Evolutionary conservation across 35 echinoderm and acorn worm species (phyloP), one percentile per base, ranked within the genome.

Genomic region (Strongylocentrotus purpuratus): DNA sequence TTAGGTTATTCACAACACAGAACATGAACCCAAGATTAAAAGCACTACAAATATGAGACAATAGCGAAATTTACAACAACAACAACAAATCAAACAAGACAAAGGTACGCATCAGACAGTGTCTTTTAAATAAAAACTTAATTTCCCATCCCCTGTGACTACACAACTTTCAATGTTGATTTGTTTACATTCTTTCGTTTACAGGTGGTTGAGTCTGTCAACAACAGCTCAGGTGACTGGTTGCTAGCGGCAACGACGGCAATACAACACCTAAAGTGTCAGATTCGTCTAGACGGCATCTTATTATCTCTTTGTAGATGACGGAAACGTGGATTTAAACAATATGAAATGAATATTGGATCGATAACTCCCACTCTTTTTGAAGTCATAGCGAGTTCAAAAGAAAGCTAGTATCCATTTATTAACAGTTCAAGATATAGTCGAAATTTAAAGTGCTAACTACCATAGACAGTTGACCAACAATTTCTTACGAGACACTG

Each of bases 141-240:
- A n/a, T 78, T 22, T 18, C 20, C 65, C 7, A 15, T 22, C 65
- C 65, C 65, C 25, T n/a, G 65, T 78, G 65, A n/a, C 65, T 78
- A 28, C 65, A 78, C 65, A 78, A 78, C 65, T 78, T 78, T 78
- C 65, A 78, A 78, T 28, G 65, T 78, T 78, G 28, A 78, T 78
- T 78, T 78, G 65, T 78, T 78, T 78, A 78, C 65, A 22, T 78
- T 78, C 65, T 78, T 78, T 78, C n/a, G 65, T 78, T 78, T 78
- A 78, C 65, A 78, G 65, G 65, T 78, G 65, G 65, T 78, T 78
- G 1, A 25, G 65, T 22, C 65, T 31, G 65, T 78, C 65, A 78
- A 78, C 65, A 78, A 78, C 65, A n/a, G 65, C 22, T 78, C 65
- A 78, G 65, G 65, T 78, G 65, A 5, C 65, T 78, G 20, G 65